These are phyloP conservation scores for Trissolcus brochymenae DNA, from an alignment of 2,888 invertebrate species.

Conservation along the genomic window DNA sequence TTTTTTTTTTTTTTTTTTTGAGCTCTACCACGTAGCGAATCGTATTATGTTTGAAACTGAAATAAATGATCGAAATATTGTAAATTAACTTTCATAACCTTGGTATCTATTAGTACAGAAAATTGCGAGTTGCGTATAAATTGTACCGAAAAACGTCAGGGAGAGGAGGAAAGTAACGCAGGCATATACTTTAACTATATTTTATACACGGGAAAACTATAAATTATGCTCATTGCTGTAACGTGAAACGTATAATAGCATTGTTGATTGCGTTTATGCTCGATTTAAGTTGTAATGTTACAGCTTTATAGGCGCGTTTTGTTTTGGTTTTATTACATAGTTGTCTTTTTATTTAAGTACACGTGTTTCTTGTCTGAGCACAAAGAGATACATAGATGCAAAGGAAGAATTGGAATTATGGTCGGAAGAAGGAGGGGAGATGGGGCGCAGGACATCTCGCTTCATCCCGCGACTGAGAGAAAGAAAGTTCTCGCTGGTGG, in stretches of 20 bases:
- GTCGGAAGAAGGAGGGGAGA: conserved; percentile 12
- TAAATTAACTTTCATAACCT: conserved; percentile 18
- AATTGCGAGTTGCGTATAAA: conserved; percentile 17
- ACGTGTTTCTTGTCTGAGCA: conserved; percentile 50
- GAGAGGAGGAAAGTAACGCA: background rate
- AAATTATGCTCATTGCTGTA: conserved; percentile 53
- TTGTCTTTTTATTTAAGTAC: conserved; percentile 51
- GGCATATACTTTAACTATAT: conserved; percentile 39
- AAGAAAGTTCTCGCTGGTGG: conserved; percentile 8
- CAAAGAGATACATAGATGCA: conserved; percentile 53
- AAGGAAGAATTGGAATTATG: conserved; percentile 34
- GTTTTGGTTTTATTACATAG: conserved; percentile 48
- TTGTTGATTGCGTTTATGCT: conserved; percentile 57
- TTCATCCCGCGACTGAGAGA: background rate
- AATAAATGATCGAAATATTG: conserved; percentile 7
- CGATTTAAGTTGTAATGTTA: conserved; percentile 56
- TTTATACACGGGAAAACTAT: conserved; percentile 47
- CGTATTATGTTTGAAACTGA: no score
- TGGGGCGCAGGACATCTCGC: background rate
- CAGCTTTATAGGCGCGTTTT: conserved; percentile 51
- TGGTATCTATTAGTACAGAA: conserved; percentile 20
- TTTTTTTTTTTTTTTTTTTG: no score
- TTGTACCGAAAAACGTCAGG: conserved; percentile 2
- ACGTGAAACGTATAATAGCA: conserved; percentile 52
- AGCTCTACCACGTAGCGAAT: background rate